Percentiles rank a stretch among this genome's conserved stretches.
phyloP scores from a whole-genome alignment of 2,797 vertebrate genomes.

The Syndactyla subalaris region DNA sequence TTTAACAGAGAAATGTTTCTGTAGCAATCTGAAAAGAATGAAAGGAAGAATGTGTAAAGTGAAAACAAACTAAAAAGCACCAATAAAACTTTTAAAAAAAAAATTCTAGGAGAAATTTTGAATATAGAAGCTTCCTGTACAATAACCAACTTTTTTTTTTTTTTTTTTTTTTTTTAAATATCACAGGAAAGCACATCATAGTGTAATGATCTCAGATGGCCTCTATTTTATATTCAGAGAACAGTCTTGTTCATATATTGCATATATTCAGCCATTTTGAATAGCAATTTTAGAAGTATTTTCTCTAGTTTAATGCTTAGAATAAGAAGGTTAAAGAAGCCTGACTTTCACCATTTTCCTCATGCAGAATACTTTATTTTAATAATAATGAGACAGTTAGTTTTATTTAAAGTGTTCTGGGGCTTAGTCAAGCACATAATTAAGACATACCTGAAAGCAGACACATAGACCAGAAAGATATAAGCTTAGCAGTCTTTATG shows the following conservation, averaged over 20 bases:
- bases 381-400: not conserved
- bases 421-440: conserved; percentile 3
- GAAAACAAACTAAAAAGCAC: not conserved
- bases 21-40: not conserved
- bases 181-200: not conserved
- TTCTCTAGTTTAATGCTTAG: not conserved
- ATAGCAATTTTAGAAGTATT: not conserved
- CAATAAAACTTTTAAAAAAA: not conserved
- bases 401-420: conserved; percentile 21
- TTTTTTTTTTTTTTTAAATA: not conserved
- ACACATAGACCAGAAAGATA: not conserved
- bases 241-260: not conserved
- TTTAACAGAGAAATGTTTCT: not conserved
- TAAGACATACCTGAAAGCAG: not conserved
- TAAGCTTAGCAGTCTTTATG: not conserved
- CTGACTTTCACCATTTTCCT: not conserved
- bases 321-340: conserved; percentile 30
- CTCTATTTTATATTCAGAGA: conserved; percentile 8
- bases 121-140: not conserved
- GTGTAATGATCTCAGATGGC: not conserved
- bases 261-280: conserved; percentile 1
- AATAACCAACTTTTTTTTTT: too few relatives aligned
- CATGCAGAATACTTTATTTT: not conserved
- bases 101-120: not conserved
- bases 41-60: not conserved